phyloP scores from a whole-genome alignment of 2,113 vertebrate genomes.

The Chaetodon trifascialis region DNA sequence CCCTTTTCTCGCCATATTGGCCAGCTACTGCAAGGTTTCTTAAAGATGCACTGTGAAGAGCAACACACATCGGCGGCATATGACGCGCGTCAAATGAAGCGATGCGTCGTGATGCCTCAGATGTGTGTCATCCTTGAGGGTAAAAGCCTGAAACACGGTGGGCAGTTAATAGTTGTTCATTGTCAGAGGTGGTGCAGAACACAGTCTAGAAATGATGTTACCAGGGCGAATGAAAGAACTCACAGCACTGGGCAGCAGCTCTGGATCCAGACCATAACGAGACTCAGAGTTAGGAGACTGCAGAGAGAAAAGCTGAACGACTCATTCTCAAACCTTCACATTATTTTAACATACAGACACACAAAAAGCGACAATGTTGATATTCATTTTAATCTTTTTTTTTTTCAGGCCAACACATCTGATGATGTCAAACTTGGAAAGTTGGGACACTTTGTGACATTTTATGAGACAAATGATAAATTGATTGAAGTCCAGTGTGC shows the following conservation, averaged over 20 bases:
- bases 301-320: not conserved
- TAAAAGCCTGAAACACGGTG: fast-evolving
- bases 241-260: slow-evolving; percentile 83
- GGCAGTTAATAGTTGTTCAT: not conserved
- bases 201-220: not conserved
- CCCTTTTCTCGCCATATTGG: not conserved
- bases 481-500: too few species aligned
- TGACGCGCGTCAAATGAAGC: not conserved
- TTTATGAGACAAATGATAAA: too few species aligned
- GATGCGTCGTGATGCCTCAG: not conserved
- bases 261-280: slow-evolving; percentile 84
- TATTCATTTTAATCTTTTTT: too few species aligned
- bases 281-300: slow-evolving; percentile 75
- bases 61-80: fast-evolving
- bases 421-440: too few species aligned
- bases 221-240: slow-evolving; percentile 37
- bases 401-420: too few species aligned
- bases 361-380: too few species aligned
- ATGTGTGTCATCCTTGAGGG: not conserved
- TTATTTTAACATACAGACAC: not conserved
- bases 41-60: not conserved
- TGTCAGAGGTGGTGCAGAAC: not conserved
- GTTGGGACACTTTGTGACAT: too few species aligned
- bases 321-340: not conserved
- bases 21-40: not conserved